These are phyloP conservation scores for Ellobium chinense DNA, from an alignment of 2,888 invertebrate species.

Conservation along the genomic window DNA sequence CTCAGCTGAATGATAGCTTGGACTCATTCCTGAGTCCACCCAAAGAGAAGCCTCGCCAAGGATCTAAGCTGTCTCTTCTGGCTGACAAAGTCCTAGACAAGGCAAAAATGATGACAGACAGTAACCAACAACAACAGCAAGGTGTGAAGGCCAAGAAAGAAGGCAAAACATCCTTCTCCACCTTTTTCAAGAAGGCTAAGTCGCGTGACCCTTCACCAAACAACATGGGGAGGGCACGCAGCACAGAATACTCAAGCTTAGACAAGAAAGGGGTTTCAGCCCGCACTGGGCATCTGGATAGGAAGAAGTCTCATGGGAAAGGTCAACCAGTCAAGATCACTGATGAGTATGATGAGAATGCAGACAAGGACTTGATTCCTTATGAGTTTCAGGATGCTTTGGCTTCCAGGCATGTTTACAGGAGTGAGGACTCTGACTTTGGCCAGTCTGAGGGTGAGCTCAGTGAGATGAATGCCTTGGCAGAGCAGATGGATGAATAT, in stretches of 20 bases:
- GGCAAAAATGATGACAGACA: conserved; percentile 51
- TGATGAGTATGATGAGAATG: conserved; percentile 42
- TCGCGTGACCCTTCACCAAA: conserved; percentile 74
- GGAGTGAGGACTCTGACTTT: conserved; percentile 68
- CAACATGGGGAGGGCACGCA: conserved; percentile 63
- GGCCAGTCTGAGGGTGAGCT: conserved; percentile 73
- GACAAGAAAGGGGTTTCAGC: conserved; percentile 61
- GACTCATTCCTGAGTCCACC: conserved; percentile 82
- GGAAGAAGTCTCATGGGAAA: conserved; percentile 35
- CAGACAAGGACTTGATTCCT: conserved; percentile 66
- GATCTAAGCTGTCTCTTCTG: conserved; percentile 70
- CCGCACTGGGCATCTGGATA: conserved; percentile 51
- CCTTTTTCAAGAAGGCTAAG: conserved; percentile 81
- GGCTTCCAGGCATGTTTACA: conserved; percentile 55
- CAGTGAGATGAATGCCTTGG: conserved; percentile 74
- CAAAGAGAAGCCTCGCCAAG: conserved; percentile 83
- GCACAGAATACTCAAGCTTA: conserved; percentile 67
- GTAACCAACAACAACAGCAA: conserved; percentile 43
- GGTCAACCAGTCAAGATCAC: conserved; percentile 6
- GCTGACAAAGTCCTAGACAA: conserved; percentile 68
- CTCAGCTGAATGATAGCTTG: conserved; percentile 63
- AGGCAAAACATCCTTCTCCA: conserved; percentile 91
- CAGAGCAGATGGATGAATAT: conserved; percentile 92
- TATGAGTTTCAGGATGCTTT: conserved; percentile 72
- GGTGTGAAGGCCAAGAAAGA: conserved; percentile 52